Conservation (phyloP, 2,888 invertebrate genomes). For the Aleiodes testaceus region DNA sequence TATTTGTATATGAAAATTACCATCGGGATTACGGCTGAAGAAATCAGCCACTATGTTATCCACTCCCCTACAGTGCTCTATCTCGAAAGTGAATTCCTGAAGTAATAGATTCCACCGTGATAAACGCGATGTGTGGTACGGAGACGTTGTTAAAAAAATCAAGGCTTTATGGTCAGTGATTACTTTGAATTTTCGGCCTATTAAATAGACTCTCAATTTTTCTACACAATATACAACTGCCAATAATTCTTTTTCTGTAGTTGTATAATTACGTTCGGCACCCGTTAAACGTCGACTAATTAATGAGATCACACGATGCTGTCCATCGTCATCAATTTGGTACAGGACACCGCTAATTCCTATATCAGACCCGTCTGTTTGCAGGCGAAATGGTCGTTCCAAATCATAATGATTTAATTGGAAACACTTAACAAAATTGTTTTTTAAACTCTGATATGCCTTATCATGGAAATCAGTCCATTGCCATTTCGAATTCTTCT, state of each 20-base stretch:
- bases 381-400: background rate
- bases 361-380: constrained; percentile 30
- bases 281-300: constrained; percentile 51
- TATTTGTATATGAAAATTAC: background rate
- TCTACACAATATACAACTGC: constrained; percentile 47
- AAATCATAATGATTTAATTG: constrained; percentile 12
- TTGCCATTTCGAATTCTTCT: constrained; percentile 41
- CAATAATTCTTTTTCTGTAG: constrained; percentile 55
- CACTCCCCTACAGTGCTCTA: constrained; percentile 48
- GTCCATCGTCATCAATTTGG: constrained; percentile 23
- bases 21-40: constrained; percentile 49
- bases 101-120: constrained; percentile 56
- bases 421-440: background rate
- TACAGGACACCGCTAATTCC: constrained; percentile 49
- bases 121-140: constrained; percentile 52
- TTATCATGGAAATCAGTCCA: constrained; percentile 45
- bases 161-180: constrained; percentile 49
- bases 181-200: constrained; percentile 52
- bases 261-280: constrained; percentile 52
- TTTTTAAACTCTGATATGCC: constrained; percentile 39
- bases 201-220: constrained; percentile 46
- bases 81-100: constrained; percentile 54
- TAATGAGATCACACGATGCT: constrained; percentile 48
- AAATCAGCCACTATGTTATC: constrained; percentile 53
- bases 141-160: constrained; percentile 56